Base-by-base conservation (phyloP, 2,888 invertebrate genomes). In the Amblyjoppa proteus region DNA sequence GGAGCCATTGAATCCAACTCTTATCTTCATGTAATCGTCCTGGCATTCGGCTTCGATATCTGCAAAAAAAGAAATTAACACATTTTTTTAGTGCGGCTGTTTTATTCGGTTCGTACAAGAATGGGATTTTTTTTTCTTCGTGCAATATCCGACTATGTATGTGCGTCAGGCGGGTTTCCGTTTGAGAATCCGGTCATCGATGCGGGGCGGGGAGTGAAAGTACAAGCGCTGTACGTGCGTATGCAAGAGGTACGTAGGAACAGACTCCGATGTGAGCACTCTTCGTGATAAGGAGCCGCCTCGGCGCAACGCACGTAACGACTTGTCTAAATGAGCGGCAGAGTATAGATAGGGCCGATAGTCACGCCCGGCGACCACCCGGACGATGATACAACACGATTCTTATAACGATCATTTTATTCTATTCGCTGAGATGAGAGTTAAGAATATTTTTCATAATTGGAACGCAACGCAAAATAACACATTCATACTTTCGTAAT, bases 21-120 rank as follows among this genome's bases (percentile, higher is more conserved):
- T 95, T 85, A 98, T 98, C 94, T 98, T 98, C 98, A 98, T 98
- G 94, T 98, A 98, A 94, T 98, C 98, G 92, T 98, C 98, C 94
- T 98, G 98, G 91, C 98, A 98, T 94, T 98, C 98, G 0, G 98
- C 98, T 94, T 98, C 98, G 90, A 98, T 98, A 95, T 98, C 98
- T 98, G 95, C 64, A 95, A 64, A 4, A 64, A n/a, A 16, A 34
- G 34, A 31, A 16, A 61, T 61, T 3, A 20, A 7, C 9, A 25
- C 11, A 41, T 41, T 41, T 41, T 4, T 34, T 41, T 41, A 20
- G 3, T 2, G 20, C 7, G 56, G 2, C 9, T 56, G 2, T 11
- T 41, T 41, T 11, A 7, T 41, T 41, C 41, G 41, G 41, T 41
- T 41, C 41, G 11, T 11, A 41, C 41, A 41, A 41, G 41, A 11